Evolutionary conservation across 2,113 vertebrate genomes (phyloP), one percentile per base, ranked within the genome.

Genomic region (Malurus alboscapulatus): DNA sequence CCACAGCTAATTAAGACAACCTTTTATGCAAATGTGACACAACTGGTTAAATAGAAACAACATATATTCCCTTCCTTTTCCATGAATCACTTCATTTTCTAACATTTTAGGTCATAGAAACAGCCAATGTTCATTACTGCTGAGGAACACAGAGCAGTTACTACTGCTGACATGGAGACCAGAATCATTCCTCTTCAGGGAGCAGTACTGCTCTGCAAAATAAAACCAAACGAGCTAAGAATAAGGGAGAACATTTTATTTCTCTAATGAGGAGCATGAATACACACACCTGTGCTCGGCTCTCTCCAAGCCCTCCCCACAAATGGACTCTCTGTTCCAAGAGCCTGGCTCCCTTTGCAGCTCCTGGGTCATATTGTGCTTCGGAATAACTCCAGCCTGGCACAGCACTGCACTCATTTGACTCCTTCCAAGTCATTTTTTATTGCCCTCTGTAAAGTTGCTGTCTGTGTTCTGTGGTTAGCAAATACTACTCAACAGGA

Each of bases 161-260:
- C 36, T 57, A 26, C 25, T n/a, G 19, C 44, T 66, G 55, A 55
- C 76, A n/a, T 7, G 15, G 8, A 71, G 40, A 82, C 36, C n/a
- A 57, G 72, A 77, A 72, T 67, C 27, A 65, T 32, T 48, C 61
- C 36, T 45, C 69, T 78, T 68, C 22, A 36, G 36, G 30, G 65
- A 89, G 55, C 9, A 78, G 14, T 24, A 50, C 18, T 87, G 66
- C 61, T 68, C 47, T 77, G 63, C 66, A 81, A 72, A 77, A 79
- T 59, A 79, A 93, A 90, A 73, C 50, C 25, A 89, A 68, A 63
- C 0, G 2, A 77, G n/a, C 17, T 65, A 88, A 81, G 79, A 93
- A 59, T 29, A 93, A 93, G 53, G 53, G 57, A 87, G 65, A 93
- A 36, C 11, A 63, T 77, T 95, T 92, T 62, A 51, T 80, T 84